Evolutionary conservation across 1,140 invertebrate species (phyloP), one percentile per base, ranked within the genome.

Genomic region (Calliopsis andreniformis): DNA sequence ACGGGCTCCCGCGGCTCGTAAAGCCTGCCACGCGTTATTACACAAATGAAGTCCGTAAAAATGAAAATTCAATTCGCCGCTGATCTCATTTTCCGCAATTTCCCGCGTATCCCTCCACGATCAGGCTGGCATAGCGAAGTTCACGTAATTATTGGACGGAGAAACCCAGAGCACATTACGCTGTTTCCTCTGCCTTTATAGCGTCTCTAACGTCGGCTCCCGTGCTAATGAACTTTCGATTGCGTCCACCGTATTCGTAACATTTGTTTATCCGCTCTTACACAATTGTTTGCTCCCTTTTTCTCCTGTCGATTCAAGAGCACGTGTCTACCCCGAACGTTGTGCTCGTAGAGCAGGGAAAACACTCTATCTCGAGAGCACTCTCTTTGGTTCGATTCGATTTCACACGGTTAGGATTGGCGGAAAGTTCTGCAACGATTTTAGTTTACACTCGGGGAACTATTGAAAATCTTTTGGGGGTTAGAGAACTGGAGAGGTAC

Each of bases 21-120:
- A 51, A 28, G 32, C 20, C 23, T 1, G 20, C 49, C 28, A 28
- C 35, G 53, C 20, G 35, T 55, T 42, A 67, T 67, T 30, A 43
- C 43, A 23, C 30, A 39, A 43, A 55, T 16, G 14, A 55, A 67
- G 23, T 20, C 20, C 10, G 49, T 53, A 67, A 53, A 55, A 67
- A 53, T 42, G 64, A 67, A 67, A 67, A 67, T 67, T 39, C 49
- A 55, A 55, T 67, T 67, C 23, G 1, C n/a, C 32, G 64, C 16
- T 55, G 20, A 55, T 55, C 64, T n/a, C 49, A n/a, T 67, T 55
- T 39, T 14, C 47, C 32, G 12, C 49, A 53, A 67, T 53, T 67
- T 39, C 7, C 35, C 23, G 32, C 47, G 56, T 23, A 35, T 20
- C 23, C 28, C 3, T 10, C 55, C 55, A 18, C 35, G 30, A n/a